Conservation (phyloP, 37 sponge, comb jelly and placozoan species). For the Theonella swinhoei region DNA sequence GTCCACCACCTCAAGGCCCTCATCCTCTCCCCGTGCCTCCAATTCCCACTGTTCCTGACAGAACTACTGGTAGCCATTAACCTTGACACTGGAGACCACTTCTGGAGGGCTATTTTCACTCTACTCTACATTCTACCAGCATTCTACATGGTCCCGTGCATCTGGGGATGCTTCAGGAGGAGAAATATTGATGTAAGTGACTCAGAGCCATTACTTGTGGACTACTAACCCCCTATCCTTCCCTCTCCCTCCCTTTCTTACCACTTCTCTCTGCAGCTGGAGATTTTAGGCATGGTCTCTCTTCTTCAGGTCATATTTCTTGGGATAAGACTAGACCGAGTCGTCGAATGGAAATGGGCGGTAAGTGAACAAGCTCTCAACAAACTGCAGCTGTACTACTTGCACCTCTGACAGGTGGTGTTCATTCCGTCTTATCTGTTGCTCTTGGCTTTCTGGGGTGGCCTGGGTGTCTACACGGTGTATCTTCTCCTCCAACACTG, state of each 20-base stretch:
- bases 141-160: conserved; percentile 18
- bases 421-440: conserved; percentile 62
- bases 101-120: conserved; percentile 69
- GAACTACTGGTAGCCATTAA: conserved; percentile 62
- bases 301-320: conserved; percentile 72
- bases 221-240: not conserved
- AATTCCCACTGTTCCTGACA: conserved; percentile 52
- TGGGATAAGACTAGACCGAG: conserved; percentile 52
- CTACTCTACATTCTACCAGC: conserved; percentile 60
- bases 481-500: not conserved
- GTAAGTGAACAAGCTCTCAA: conserved; percentile 31
- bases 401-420: conserved; percentile 40
- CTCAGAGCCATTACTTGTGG: not conserved
- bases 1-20: conserved; percentile 55
- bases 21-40: conserved; percentile 33
- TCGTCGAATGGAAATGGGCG: conserved; percentile 62
- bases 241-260: not conserved
- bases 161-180: conserved; percentile 50
- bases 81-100: conserved; percentile 38
- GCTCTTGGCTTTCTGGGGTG: conserved; percentile 12
- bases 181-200: conserved; percentile 56
- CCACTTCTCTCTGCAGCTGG: conserved; percentile 24
- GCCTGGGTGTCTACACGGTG: conserved; percentile 18
- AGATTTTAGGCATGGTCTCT: conserved; percentile 38
- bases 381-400: not conserved